Base-by-base conservation (phyloP, 2,888 invertebrate genomes). In the Bellardia pandia region DNA sequence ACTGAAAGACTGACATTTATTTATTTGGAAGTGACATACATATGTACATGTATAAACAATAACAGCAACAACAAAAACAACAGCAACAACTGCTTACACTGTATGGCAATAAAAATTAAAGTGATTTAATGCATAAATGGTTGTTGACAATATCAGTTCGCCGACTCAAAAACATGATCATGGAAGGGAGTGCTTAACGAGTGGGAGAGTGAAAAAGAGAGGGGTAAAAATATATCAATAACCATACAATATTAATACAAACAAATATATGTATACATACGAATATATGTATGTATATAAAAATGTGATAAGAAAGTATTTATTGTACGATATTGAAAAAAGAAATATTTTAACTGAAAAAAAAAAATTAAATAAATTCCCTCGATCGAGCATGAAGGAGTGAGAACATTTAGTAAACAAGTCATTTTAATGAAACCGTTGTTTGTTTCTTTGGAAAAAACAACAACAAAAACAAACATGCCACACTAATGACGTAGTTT, bases 341-440 rank as follows among this genome's bases (percentile, higher is more conserved):
- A 71, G 23, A 72, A 56, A 42, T 23, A 68, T 23, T 75, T 48
- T 7, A 76, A 72, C 13, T n/a, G 11, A 45, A 56, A 69, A 16
- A 56, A 45, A 2, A 51, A 45, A 56, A 77, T 7, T 62, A 66
- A 53, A 33, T 48, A 80, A 81, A 80, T 81, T 76, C 30, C 78
- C 77, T 75, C 75, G 75, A 71, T 79, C 40, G 42, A 76, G 16
- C 72, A 82, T 74, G 72, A 68, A 86, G 66, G 76, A 66, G 81
- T 56, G 58, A 84, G 45, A 77, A 68, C 74, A 42, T 74, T 78
- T 82, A 82, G 75, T 75, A 77, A 82, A 74, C 64, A 86, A 71
- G 48, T 51, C 42, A 60, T 68, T 77, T 51, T 66, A 72, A 62
- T 72, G 13, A 66, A 86, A 86, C 86, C 64, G 75, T 82, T 86